Evolutionary conservation across 2,797 vertebrate genomes (phyloP).

Genomic region (Siniperca scherzeri): DNA sequence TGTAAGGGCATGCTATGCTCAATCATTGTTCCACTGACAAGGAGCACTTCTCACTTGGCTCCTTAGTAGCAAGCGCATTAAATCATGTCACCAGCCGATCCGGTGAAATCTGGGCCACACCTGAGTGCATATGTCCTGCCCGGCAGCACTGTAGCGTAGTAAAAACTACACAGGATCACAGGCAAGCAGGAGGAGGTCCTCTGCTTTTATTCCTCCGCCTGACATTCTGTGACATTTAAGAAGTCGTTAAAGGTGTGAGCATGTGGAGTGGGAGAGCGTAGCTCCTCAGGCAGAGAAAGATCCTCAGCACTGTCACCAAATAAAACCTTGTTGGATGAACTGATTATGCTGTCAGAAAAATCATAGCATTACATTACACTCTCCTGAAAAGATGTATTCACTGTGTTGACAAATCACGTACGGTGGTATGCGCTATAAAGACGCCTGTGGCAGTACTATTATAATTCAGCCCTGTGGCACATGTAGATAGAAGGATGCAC

Average conservation of each 20-base stretch:
- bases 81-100: conserved; percentile 79
- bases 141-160: conserved; percentile 72
- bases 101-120: conserved; percentile 81
- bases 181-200: conserved; percentile 78
- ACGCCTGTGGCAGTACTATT: conserved; percentile 7
- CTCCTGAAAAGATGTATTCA: conserved; percentile 56
- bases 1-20: conserved; percentile 65
- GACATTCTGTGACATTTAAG: conserved; percentile 91
- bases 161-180: conserved; percentile 78
- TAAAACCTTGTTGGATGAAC: conserved; percentile 76
- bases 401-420: conserved; percentile 70
- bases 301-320: conserved; percentile 76
- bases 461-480: conserved; percentile 22
- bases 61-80: conserved; percentile 78
- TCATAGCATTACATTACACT: conserved; percentile 64
- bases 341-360: conserved; percentile 74
- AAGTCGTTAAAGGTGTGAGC: conserved; percentile 87
- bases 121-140: conserved; percentile 77
- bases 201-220: conserved; percentile 82
- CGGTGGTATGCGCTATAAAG: conserved; percentile 13
- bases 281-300: conserved; percentile 79
- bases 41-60: conserved; percentile 70
- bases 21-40: conserved; percentile 66
- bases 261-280: conserved; percentile 63
- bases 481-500: conserved; percentile 46